Evolutionary conservation across 2,888 invertebrate species (phyloP), one percentile per base, ranked within the genome.

Genomic region (Ormyrus labotus): DNA sequence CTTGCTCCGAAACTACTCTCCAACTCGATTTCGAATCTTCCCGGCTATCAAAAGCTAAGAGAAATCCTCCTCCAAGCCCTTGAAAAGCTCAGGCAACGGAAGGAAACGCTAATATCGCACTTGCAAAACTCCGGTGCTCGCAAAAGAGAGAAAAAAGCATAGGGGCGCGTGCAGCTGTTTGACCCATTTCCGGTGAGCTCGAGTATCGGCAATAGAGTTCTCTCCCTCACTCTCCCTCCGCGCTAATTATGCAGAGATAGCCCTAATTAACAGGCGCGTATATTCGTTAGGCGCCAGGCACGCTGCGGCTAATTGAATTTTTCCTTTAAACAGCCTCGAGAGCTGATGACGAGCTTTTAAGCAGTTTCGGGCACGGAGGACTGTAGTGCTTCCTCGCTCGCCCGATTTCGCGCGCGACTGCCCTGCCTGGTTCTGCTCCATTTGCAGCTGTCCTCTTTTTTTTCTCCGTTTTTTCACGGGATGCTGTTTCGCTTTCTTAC

Each of bases 231-330:
- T 34, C 34, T 34, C 2, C 34, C 34, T 34, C 80, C 80, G 84
- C 84, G 85, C 86, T 87, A 86, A 88, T 88, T 88, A 87, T 85
- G 79, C 84, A 82, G 84, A 85, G 86, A 87, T 87, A 85, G 85
- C 84, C 83, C 85, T 88, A 88, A 89, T 88, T 89, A 88, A 88
- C 87, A 87, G 83, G 80, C 84, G 80, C 84, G 84, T 85, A 85
- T 85, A 85, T 87, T 80, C 83, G 84, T 84, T 64, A 34, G 78
- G 55, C 81, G 75, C 63, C 73, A 76, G 82, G 82, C 57, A n/a
- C n/a, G 50, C 50, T 81, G 72, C 79, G 83, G 82, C 84, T 87
- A 87, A 87, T 87, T 85, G 85, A 85, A 87, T 83, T 78, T 83
- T 81, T 78, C 67, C 73, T 68, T 61, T 61, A 67, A 75, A 55